Evolutionary conservation across 1,140 invertebrate species (phyloP).

Genomic region (Brachionus paranguensis): DNA sequence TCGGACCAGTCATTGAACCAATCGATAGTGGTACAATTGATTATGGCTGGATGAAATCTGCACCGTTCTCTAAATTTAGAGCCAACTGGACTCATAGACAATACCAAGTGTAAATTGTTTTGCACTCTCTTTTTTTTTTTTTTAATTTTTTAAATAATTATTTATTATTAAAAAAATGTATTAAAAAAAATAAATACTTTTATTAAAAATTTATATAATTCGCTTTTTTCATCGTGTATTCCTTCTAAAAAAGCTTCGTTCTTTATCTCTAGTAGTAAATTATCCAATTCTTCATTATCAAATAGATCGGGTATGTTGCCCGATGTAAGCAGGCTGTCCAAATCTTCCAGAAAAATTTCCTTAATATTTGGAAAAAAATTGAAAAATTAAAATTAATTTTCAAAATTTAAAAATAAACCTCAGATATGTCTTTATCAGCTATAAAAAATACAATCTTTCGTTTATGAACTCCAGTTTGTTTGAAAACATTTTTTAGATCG

Average conservation of each 20-base stretch:
- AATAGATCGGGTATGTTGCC: constrained; percentile 55
- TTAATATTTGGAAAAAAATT: constrained; percentile 32
- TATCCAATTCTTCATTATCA: constrained; percentile 54
- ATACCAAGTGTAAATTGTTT: constrained; percentile 69
- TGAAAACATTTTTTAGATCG: constrained; percentile 64
- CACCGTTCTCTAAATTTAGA: constrained; percentile 65
- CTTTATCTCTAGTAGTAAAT: constrained; percentile 53
- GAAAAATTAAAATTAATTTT: not conserved
- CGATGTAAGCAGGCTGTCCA: constrained; percentile 54
- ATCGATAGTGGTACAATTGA: constrained; percentile 78
- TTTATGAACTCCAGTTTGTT: not conserved
- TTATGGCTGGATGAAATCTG: constrained; percentile 76
- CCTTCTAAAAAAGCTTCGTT: constrained; percentile 47
- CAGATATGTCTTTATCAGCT: constrained; percentile 29
- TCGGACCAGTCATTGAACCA: constrained; percentile 81
- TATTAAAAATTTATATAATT: constrained; percentile 52
- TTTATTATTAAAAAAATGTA: too few relatives aligned
- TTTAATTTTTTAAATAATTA: not conserved
- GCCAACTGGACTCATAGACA: constrained; percentile 79
- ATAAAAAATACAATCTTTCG: constrained; percentile 23
- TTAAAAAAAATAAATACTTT: constrained; percentile 29
- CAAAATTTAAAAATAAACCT: not conserved
- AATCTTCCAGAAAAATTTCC: constrained; percentile 55
- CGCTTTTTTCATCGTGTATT: constrained; percentile 48
- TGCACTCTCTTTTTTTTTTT: constrained; percentile 58